These are phyloP conservation scores for Megalurothrips usitatus DNA, from an alignment of 2,888 invertebrate genomes.

Conservation along the genomic window DNA sequence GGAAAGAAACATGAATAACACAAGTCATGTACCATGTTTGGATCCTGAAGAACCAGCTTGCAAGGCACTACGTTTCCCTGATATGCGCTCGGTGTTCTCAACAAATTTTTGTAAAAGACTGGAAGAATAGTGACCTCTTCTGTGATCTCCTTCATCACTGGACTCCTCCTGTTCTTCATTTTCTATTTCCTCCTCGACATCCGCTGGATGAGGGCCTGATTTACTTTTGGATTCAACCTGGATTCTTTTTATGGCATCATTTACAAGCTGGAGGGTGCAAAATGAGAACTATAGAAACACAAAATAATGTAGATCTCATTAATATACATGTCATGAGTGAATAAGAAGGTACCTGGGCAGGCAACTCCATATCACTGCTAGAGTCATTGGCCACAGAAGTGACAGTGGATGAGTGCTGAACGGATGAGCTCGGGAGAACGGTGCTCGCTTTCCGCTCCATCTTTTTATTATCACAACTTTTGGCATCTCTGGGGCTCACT, in stretches of 20 bases:
- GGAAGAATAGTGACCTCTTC: constrained; percentile 59
- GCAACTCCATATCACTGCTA: constrained; percentile 39
- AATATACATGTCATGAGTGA: not conserved
- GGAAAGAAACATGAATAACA: not conserved
- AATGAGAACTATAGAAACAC: not conserved
- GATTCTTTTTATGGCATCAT: constrained; percentile 40
- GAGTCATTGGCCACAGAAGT: constrained; percentile 29
- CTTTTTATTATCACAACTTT: not conserved
- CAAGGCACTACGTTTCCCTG: constrained; percentile 30
- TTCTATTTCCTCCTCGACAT: not conserved
- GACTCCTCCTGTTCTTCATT: constrained; percentile 27
- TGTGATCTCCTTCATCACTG: constrained; percentile 19
- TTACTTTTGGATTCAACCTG: constrained; percentile 33
- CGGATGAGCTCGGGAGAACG: not conserved
- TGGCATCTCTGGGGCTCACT: not conserved
- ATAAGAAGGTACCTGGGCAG: constrained; percentile 35
- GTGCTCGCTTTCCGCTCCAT: constrained; percentile 40
- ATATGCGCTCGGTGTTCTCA: constrained; percentile 67
- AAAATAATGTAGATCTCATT: not conserved
- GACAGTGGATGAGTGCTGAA: not conserved
- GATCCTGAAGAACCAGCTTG: not conserved
- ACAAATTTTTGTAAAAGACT: constrained; percentile 75
- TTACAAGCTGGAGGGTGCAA: constrained; percentile 35
- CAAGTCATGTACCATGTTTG: not conserved
- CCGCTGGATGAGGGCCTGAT: not conserved